Base-by-base conservation (phyloP, 2,113 vertebrate genomes). In the Scopus umbretta region DNA sequence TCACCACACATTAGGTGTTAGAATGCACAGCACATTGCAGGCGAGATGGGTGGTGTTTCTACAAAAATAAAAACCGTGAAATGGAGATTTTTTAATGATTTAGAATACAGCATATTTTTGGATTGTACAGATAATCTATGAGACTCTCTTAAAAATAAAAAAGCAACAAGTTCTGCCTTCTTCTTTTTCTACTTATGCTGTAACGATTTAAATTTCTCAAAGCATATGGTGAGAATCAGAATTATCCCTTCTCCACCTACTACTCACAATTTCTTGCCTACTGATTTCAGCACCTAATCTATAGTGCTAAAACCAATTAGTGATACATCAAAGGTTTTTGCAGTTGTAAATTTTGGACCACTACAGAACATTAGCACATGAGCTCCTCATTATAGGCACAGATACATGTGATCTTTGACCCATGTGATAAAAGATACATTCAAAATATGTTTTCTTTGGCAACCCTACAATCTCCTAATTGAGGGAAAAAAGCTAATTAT, bases 141-240 rank as follows among this genome's bases (percentile, higher is more conserved):
- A 96, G 56, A 80, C 25, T 92, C 32, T 76, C 93, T 97, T 85
- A 91, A 97, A 97, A 97, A 94, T 97, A 97, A 95, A 98, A 97
- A 97, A 92, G 91, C 96, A 97, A 95, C 96, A 95, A 96, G 42
- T 96, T 94, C 80, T 95, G 72, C 58, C 63, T 97, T 92, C 63
- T 97, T 92, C 78, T 82, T 96, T 95, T 96, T 82, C 74, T 78
- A 92, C 78, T 94, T 93, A 70, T 91, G 72, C 78, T 98, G 66
- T 89, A 97, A 97, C 12, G 75, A 91, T 97, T 98, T 95, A 88
- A 55, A 96, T 97, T 96, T 98, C 91, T 96, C 86, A 95, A 97
- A 98, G 92, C 98, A 98, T 98, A 98, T 97, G 97, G 96, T 96
- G 80, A 96, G 93, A 97, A 92, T 98, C 97, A 96, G 97, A 98